A percentile compares a stretch with the other conserved stretches of the same genome.
Conservation (phyloP, 1,140 invertebrate genomes). For the Cydia pomonella region DNA sequence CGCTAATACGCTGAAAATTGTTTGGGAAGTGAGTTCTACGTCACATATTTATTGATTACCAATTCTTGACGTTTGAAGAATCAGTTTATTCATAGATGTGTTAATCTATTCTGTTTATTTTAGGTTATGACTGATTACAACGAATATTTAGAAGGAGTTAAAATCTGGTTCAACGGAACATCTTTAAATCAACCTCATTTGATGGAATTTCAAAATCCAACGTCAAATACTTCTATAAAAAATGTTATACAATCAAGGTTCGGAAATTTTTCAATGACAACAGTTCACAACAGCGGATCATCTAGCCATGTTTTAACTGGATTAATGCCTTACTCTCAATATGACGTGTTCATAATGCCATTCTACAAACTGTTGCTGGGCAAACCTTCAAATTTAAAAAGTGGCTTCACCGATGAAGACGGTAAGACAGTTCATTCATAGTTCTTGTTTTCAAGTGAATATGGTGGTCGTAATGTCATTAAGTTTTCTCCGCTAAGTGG, state of each 20-base stretch:
- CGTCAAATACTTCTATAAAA: slow-evolving; percentile 57
- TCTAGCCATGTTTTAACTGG: slow-evolving; percentile 82
- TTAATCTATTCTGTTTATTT: slow-evolving; percentile 49
- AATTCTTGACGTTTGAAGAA: slow-evolving; percentile 8
- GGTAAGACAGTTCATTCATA: slow-evolving; percentile 78
- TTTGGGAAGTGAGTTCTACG: slow-evolving; percentile 88
- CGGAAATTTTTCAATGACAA: slow-evolving; percentile 83
- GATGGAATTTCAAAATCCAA: slow-evolving; percentile 54
- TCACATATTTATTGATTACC: slow-evolving; percentile 35
- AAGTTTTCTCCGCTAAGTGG: slow-evolving; percentile 33
- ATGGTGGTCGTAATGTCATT: slow-evolving; percentile 34
- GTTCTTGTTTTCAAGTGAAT: slow-evolving; percentile 24
- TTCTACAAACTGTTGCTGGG: slow-evolving; percentile 89
- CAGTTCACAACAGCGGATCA: slow-evolving; percentile 84
- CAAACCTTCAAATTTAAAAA: slow-evolving; percentile 88
- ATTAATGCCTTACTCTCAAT: slow-evolving; percentile 86
- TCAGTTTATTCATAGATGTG: not conserved
- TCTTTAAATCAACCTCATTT: slow-evolving; percentile 73
- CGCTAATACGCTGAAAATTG: slow-evolving; percentile 90
- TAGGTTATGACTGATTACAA: slow-evolving; percentile 77
- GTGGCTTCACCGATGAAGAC: slow-evolving; percentile 87
- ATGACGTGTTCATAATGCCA: slow-evolving; percentile 90
- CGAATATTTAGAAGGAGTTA: slow-evolving; percentile 92
- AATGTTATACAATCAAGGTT: slow-evolving; percentile 65
- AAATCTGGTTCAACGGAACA: slow-evolving; percentile 93